These are phyloP conservation scores for Homarus americanus DNA, from an alignment of 1,140 invertebrate genomes.

Conservation along the genomic window DNA sequence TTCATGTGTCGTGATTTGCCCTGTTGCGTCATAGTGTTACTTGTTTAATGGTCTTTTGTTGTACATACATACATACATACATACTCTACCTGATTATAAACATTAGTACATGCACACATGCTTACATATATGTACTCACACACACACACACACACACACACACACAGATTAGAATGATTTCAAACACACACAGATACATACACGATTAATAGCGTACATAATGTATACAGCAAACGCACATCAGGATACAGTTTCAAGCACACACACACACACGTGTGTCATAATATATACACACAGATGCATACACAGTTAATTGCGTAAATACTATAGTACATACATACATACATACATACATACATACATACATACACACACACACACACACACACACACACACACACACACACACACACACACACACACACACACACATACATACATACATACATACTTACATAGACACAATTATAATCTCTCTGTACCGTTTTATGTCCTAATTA, in stretches of 20 bases:
- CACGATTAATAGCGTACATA: neutral
- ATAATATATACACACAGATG: slow-evolving; percentile 15
- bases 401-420: slow-evolving; percentile 39
- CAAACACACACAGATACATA: slow-evolving; percentile 4
- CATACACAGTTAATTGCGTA: slow-evolving; percentile 3
- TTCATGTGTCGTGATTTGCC: no score
- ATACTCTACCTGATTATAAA: neutral
- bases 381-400: slow-evolving; percentile 34
- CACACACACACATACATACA: slow-evolving; percentile 28
- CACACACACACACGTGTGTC: neutral
- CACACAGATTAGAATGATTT: neutral
- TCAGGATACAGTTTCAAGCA: neutral
- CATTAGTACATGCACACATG: neutral
- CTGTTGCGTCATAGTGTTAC: no score
- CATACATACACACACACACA: slow-evolving; percentile 22
- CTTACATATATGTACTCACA: neutral
- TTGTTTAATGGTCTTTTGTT: no score
- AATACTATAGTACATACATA: slow-evolving; percentile 7
- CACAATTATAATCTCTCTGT: no score
- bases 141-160: slow-evolving; percentile 16
- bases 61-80: neutral
- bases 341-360: neutral
- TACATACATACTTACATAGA: slow-evolving; percentile 21
- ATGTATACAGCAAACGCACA: neutral
- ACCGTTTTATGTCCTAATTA: no score